Conservation (phyloP, 2,888 invertebrate species). For the Hololepta plana region DNA sequence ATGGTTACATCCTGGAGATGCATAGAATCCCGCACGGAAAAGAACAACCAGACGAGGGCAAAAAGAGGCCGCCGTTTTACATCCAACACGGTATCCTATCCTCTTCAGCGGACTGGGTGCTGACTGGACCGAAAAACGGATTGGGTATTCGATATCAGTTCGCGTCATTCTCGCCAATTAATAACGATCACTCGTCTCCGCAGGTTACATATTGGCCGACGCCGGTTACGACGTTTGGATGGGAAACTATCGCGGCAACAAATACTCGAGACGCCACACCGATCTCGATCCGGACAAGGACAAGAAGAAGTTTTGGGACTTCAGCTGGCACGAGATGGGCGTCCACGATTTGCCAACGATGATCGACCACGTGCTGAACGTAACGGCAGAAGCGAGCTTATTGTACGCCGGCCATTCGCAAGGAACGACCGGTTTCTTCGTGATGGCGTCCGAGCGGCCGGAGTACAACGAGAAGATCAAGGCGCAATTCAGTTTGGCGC, state of each 20-base stretch:
- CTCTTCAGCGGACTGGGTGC: slow-evolving; percentile 31
- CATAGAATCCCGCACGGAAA: slow-evolving; percentile 34
- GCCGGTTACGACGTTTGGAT: slow-evolving; percentile 32
- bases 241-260: slow-evolving; percentile 40
- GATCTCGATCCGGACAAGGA: slow-evolving; percentile 14
- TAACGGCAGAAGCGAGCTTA: slow-evolving; percentile 38
- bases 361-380: slow-evolving; percentile 49
- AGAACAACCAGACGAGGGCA: slow-evolving; percentile 17
- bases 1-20: slow-evolving; percentile 36
- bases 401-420: slow-evolving; percentile 71
- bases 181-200: no score
- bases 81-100: slow-evolving; percentile 32
- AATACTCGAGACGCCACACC: slow-evolving; percentile 33
- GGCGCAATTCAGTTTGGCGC: slow-evolving; percentile 48
- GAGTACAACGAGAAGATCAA: slow-evolving; percentile 47
- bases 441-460: slow-evolving; percentile 43
- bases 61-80: slow-evolving; percentile 24
- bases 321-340: slow-evolving; percentile 72
- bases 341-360: slow-evolving; percentile 60
- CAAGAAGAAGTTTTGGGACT: slow-evolving; percentile 19
- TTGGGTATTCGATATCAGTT: slow-evolving; percentile 23
- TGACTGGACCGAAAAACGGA: slow-evolving; percentile 27
- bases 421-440: slow-evolving; percentile 52
- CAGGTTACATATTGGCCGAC: slow-evolving; percentile 26
- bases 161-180: no score